A percentile compares a stretch with the other conserved stretches of the same genome.
phyloP scores from a whole-genome alignment of 2,113 vertebrate species.

The Urocolius indicus region DNA sequence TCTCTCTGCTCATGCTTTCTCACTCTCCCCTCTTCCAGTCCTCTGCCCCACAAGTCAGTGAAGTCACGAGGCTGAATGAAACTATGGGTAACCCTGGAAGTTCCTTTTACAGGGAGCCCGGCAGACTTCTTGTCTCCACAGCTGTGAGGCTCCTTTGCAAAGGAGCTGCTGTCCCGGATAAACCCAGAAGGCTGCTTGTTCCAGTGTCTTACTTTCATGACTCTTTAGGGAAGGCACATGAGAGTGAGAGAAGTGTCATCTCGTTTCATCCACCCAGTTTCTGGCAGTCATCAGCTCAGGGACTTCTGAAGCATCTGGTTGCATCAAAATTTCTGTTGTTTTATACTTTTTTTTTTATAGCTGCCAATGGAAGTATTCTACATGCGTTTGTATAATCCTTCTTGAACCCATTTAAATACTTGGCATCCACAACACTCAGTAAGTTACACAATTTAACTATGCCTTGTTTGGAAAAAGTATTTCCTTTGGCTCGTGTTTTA shows the following conservation, averaged over 20 bases:
- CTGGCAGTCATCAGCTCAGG: background rate
- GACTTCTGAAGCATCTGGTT: slow-evolving; percentile 27
- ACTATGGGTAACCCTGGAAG: background rate
- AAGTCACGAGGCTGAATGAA: background rate
- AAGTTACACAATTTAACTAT: slow-evolving; percentile 53
- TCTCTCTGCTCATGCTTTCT: background rate
- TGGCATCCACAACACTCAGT: slow-evolving; percentile 24
- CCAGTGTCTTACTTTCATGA: background rate
- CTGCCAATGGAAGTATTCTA: background rate
- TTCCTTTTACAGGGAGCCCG: background rate
- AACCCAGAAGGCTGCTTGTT: background rate
- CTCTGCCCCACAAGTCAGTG: background rate
- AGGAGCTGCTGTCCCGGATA: background rate
- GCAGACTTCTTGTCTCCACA: slow-evolving; percentile 33
- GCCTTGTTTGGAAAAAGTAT: slow-evolving; percentile 59
- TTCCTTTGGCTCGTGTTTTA: slow-evolving; percentile 57
- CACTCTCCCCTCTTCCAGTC: background rate
- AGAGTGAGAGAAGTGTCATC: background rate
- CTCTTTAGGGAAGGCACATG: background rate
- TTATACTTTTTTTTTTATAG: background rate
- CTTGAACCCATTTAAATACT: slow-evolving; percentile 54
- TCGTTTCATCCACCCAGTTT: background rate
- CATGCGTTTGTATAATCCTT: slow-evolving; percentile 32
- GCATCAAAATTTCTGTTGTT: background rate
- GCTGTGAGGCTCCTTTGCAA: background rate